phyloP scores from a whole-genome alignment of 1,140 invertebrate species.

The Caerostris extrusa region DNA sequence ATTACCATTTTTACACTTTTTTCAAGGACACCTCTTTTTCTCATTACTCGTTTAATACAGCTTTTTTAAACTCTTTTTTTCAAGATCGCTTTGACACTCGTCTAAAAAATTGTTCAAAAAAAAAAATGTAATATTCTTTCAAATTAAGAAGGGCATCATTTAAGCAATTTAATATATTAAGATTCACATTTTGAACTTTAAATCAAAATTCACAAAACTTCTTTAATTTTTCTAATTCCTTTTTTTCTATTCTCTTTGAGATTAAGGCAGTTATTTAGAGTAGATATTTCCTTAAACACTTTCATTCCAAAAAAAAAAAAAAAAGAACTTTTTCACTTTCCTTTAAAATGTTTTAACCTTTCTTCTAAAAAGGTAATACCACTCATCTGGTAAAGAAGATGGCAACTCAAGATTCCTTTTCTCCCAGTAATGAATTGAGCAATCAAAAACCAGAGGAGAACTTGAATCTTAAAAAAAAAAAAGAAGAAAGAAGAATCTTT shows the following conservation, averaged over 20 bases:
- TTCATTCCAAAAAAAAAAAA: background rate
- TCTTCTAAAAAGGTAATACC: conserved; percentile 13
- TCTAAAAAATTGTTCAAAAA: too few species aligned
- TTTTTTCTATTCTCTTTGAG: background rate
- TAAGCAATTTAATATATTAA: too few species aligned
- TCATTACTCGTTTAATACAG: background rate
- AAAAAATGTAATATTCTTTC: too few species aligned
- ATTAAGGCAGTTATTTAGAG: conserved; percentile 45
- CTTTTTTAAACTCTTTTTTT: too few species aligned
- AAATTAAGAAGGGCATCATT: too few species aligned
- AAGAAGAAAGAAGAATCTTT: background rate
- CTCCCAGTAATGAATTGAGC: conserved; percentile 36
- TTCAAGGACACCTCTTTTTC: background rate
- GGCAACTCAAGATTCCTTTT: background rate
- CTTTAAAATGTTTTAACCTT: background rate
- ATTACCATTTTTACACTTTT: too few species aligned
- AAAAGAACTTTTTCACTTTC: background rate
- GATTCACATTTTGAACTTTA: too few species aligned
- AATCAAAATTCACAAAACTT: too few species aligned
- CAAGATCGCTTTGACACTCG: too few species aligned
- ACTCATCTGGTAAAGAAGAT: background rate
- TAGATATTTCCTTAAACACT: background rate
- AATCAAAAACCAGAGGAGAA: background rate
- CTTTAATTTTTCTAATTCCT: background rate
- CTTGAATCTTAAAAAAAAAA: background rate